Evolutionary conservation across 92 coral and sea anemone genomes (phyloP), one percentile per base, ranked within the genome.

Genomic region (Epizoanthus fatuus): DNA sequence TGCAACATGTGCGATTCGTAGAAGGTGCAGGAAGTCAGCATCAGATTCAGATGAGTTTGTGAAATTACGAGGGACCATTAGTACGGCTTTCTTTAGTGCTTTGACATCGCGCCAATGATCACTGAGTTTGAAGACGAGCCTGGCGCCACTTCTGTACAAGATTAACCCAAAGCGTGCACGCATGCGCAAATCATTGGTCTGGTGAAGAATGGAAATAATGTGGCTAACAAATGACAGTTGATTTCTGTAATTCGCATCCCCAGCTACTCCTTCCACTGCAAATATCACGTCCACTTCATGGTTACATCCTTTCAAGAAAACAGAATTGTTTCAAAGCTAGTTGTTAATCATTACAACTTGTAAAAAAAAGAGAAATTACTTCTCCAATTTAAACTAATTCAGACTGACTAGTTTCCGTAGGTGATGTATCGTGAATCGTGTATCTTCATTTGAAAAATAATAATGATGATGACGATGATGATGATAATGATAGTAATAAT

Each of bases 261-360:
- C 38, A 29, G 59, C 2, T 19, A 32, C 19, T 16, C 35, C 63
- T 40, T 75, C 68, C 10, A 58, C 53, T 2, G 81, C 81, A 17
- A 75, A 7, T 16, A 75, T 75, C 6, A 75, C 47, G 2, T 38
- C 35, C 10, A 75, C 7, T 12, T 75, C 81, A 7, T 75, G 69
- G 6, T 58, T 4, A 16, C 81, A 75, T 8, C 81, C 81, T 75
- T 75, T 5, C 39, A 55, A 56, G 17, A 57, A 38, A n/a, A 57
- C 16, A 75, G 4, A 7, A 53, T 8, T 5, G 32, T 17, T 25
- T 51, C 16, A 47, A 47, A 6, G 7, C 14, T 1, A 20, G 8
- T 22, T 7, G 52, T 45, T 45, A 45, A 5, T 11, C 14, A 49
- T 13, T 10, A n/a, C 57, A 5, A 6, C 11, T 45, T 45, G 5